Percentiles rank a stretch among this genome's conserved stretches.
Evolutionary conservation across 2,113 vertebrate species (phyloP).

Genomic region (Cyanoliseus patagonus): DNA sequence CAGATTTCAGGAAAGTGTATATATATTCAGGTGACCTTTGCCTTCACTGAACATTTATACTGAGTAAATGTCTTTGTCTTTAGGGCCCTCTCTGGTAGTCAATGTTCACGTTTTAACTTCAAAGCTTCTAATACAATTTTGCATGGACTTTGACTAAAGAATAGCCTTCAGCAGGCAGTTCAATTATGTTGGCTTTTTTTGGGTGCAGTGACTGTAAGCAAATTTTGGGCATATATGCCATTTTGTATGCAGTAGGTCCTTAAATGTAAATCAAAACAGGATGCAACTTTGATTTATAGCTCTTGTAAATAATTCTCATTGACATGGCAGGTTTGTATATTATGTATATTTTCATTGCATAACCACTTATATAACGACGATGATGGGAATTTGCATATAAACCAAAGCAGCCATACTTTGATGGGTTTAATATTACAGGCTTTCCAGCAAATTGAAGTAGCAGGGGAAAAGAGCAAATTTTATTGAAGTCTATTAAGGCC

Average conservation of each 20-base stretch:
- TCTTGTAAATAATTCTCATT: neutral
- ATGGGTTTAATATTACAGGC: neutral
- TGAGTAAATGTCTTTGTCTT: conserved; percentile 42
- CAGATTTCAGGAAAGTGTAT: neutral
- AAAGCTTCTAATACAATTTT: conserved; percentile 43
- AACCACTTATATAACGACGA: neutral
- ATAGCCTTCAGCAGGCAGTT: conserved; percentile 34
- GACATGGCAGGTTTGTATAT: neutral
- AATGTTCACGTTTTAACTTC: conserved; percentile 11
- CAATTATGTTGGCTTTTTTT: neutral
- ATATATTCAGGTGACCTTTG: conserved; percentile 24
- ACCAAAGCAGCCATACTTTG: neutral
- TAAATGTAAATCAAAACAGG: neutral
- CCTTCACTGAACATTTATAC: conserved; percentile 31
- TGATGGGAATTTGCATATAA: neutral
- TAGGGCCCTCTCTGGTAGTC: conserved; percentile 4
- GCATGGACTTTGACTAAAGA: conserved; percentile 31
- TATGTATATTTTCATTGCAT: conserved; percentile 21
- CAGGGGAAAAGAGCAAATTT: neutral
- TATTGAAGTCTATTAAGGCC: neutral
- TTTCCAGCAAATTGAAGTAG: neutral
- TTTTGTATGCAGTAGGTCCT: neutral
- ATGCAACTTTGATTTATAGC: conserved; percentile 8
- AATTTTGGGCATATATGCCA: conserved; percentile 12
- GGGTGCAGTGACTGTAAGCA: neutral